phyloP scores from a whole-genome alignment of 2,113 vertebrate genomes.

The Microtus oregoni region DNA sequence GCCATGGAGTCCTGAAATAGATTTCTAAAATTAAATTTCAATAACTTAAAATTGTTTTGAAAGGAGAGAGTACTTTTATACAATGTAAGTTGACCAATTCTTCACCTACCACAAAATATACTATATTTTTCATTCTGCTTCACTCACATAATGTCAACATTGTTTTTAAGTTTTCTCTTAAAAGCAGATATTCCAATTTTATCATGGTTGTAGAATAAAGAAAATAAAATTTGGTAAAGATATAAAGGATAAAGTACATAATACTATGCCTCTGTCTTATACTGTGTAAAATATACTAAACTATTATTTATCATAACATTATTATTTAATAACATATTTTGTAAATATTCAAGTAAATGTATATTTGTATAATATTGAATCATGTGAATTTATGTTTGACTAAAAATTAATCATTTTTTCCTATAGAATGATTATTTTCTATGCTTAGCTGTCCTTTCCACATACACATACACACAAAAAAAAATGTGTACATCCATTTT shows the following conservation, averaged over 20 bases:
- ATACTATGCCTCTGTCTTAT: background rate
- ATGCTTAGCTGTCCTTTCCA: background rate
- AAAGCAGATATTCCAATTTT: background rate
- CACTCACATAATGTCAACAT: background rate
- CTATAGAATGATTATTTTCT: background rate
- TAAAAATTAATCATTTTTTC: background rate
- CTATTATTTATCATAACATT: background rate
- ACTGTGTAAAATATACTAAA: background rate
- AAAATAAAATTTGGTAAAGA: background rate
- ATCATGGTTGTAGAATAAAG: fast-evolving
- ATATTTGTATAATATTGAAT: background rate
- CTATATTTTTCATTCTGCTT: background rate
- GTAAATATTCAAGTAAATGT: background rate
- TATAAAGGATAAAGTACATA: background rate
- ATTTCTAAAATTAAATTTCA: background rate
- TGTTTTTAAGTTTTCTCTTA: slow-evolving; percentile 26
- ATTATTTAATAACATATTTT: background rate
- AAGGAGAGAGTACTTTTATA: background rate
- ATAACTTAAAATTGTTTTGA: background rate
- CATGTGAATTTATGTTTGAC: background rate
- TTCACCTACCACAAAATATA: background rate
- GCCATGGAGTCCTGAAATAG: background rate
- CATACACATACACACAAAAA: no score
- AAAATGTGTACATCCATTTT: background rate
- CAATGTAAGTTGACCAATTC: background rate